phyloP scores from a whole-genome alignment of 2,797 vertebrate genomes.

The Hyperoplus lanceolatus region DNA sequence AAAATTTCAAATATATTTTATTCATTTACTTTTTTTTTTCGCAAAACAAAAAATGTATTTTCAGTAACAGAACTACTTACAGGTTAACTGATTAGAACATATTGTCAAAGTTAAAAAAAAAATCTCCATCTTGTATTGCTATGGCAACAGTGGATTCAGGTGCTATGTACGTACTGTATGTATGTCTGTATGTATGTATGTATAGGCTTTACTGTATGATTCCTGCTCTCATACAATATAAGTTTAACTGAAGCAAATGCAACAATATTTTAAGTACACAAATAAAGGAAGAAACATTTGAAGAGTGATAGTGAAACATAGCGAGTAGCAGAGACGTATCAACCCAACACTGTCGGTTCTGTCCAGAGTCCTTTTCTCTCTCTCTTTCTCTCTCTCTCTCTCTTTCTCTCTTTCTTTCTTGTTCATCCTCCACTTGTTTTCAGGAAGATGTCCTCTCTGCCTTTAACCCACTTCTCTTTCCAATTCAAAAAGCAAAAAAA shows the following conservation, averaged over 20 bases:
- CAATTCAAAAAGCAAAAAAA: slow-evolving; percentile 54
- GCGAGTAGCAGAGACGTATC: slow-evolving; percentile 70
- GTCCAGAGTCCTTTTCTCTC: slow-evolving; percentile 79
- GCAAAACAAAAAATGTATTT: slow-evolving; percentile 76
- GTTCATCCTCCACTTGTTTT: slow-evolving; percentile 47
- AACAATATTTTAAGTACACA: slow-evolving; percentile 62
- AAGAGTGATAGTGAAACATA: slow-evolving; percentile 71
- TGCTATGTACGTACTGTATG: slow-evolving; percentile 66
- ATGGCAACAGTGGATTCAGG: slow-evolving; percentile 74
- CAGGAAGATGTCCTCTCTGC: slow-evolving; percentile 50
- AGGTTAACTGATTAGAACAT: slow-evolving; percentile 79
- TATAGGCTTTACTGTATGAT: slow-evolving; percentile 44
- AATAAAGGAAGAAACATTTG: slow-evolving; percentile 63
- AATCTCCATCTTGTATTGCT: slow-evolving; percentile 75
- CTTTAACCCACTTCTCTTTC: slow-evolving; percentile 46
- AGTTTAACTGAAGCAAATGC: slow-evolving; percentile 76
- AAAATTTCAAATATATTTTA: slow-evolving; percentile 86
- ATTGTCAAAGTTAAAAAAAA: slow-evolving; percentile 54
- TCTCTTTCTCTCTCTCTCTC: slow-evolving; percentile 12
- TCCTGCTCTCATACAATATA: slow-evolving; percentile 74
- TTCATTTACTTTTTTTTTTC: slow-evolving; percentile 78
- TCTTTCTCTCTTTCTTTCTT: slow-evolving; percentile 33
- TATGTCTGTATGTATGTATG: too few species aligned
- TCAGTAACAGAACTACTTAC: slow-evolving; percentile 82
- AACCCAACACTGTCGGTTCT: slow-evolving; percentile 73